Conservation (phyloP, 92 coral and sea anemone species). For the Siderastrea radians region DNA sequence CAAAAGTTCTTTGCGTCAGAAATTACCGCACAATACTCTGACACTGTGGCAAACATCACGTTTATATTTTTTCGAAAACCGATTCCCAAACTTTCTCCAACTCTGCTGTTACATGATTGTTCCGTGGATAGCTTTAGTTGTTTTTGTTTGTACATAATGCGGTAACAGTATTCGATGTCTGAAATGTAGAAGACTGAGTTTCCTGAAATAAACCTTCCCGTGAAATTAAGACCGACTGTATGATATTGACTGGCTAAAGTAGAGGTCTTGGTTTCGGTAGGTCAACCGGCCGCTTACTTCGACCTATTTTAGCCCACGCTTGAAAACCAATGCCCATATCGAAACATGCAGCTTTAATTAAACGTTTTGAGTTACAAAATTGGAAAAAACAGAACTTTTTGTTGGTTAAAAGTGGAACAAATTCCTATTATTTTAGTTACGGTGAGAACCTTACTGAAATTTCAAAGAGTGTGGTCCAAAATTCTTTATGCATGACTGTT, state of each 20-base stretch:
- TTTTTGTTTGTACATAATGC: not conserved
- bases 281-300: not conserved
- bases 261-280: not conserved
- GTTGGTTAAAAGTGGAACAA: slow-evolving; percentile 13
- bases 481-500: not conserved
- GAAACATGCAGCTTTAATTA: slow-evolving; percentile 10
- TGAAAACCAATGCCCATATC: not conserved
- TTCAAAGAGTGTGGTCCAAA: not conserved
- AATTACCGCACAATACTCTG: not conserved
- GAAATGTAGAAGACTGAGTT: not conserved
- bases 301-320: slow-evolving; percentile 13
- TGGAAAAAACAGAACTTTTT: not conserved
- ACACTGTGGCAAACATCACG: not conserved
- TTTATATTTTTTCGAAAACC: not conserved
- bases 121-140: not conserved
- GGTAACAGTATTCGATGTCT: not conserved
- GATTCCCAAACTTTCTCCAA: not conserved
- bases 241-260: not conserved
- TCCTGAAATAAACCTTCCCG: slow-evolving; percentile 22
- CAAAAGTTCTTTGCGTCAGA: slow-evolving; percentile 22
- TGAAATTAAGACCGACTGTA: slow-evolving; percentile 3
- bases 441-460: not conserved
- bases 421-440: not conserved
- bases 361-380: slow-evolving; percentile 45
- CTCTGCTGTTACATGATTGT: not conserved